A percentile compares a stretch with the other conserved stretches of the same genome.
These are phyloP conservation scores for Brachyistius frenatus DNA, from an alignment of 2,113 vertebrate genomes.

Conservation along the genomic window DNA sequence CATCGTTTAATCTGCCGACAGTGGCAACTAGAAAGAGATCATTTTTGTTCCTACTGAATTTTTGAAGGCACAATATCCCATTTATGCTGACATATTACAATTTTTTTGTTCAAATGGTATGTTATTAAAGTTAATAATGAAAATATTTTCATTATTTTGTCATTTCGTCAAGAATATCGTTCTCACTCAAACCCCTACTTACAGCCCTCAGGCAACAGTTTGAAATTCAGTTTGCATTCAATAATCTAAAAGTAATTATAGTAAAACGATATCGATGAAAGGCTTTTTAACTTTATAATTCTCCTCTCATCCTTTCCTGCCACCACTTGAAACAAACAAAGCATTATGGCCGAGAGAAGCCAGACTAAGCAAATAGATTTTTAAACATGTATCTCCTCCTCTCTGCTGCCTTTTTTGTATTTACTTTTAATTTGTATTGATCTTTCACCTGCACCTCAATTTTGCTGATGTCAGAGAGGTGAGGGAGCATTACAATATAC, in stretches of 20 bases:
- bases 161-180: no score
- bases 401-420: conserved; percentile 80
- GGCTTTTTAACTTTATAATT: conserved; percentile 61
- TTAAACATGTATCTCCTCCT: conserved; percentile 68
- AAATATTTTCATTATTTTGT: no score
- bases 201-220: background rate
- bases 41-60: no score
- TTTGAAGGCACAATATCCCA: no score
- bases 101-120: no score
- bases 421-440: conserved; percentile 93
- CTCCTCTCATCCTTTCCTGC: conserved; percentile 9
- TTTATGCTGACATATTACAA: no score
- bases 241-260: conserved; percentile 22
- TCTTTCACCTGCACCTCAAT: conserved; percentile 81
- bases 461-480: conserved; percentile 84
- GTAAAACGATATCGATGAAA: conserved; percentile 29
- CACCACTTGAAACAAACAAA: conserved; percentile 75
- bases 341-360: conserved; percentile 61
- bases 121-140: no score
- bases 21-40: no score
- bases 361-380: conserved; percentile 77
- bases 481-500: conserved; percentile 87
- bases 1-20: no score
- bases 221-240: background rate
- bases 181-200: no score